Conservation (phyloP, 2,888 invertebrate genomes). For the Trissoscelio sp. region DNA sequence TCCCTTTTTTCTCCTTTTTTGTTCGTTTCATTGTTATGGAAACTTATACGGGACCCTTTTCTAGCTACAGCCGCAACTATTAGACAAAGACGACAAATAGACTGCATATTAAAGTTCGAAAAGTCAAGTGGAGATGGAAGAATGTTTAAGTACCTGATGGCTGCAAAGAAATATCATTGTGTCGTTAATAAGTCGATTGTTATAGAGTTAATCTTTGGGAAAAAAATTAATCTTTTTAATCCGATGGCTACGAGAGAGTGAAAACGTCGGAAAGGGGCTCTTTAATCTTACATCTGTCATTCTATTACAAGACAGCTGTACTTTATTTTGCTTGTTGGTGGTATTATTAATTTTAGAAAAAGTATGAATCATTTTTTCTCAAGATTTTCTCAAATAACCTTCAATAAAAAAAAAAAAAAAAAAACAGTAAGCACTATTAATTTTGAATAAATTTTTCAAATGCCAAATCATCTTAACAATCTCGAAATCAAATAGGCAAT, state of each 20-base stretch:
- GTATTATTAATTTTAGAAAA: background rate
- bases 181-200: constrained; percentile 27
- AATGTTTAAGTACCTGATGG: constrained; percentile 22
- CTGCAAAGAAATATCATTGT: constrained; percentile 21
- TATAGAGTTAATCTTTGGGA: constrained; percentile 8
- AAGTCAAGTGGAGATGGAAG: constrained; percentile 30
- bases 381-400: no score
- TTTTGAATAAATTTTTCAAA: no score
- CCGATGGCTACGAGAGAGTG: background rate
- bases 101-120: background rate
- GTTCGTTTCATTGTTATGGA: constrained; percentile 60
- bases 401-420: no score
- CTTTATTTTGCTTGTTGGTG: background rate
- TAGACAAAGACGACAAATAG: constrained; percentile 22
- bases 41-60: constrained; percentile 40
- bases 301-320: background rate
- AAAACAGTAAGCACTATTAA: no score
- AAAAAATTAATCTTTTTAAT: constrained; percentile 20
- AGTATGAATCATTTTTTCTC: no score
- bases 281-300: constrained; percentile 12
- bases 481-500: no score
- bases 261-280: no score
- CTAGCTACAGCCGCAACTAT: background rate
- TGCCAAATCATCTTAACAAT: no score
- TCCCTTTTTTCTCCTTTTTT: constrained; percentile 34